Base-by-base conservation (phyloP, 2,888 invertebrate genomes). In the Pollenia angustigena region DNA sequence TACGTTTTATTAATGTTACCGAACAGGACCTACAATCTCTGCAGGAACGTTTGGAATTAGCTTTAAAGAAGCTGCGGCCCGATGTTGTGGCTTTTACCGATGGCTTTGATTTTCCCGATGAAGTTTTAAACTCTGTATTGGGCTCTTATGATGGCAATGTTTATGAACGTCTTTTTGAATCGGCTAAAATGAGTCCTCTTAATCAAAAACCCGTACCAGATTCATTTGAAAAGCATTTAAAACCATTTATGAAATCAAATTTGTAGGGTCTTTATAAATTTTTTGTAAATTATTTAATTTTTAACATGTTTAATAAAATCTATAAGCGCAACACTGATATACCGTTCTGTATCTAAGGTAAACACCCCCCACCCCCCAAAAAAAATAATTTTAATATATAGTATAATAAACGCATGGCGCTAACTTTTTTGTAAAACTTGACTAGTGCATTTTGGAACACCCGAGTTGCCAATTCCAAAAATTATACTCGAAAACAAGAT, bases 71-170 rank as follows among this genome's bases (percentile, higher is more conserved):
- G 46, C 94, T 99, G 60, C 95, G 99, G 64, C 97, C 97, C 6
- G 96, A 99, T 93, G 98, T 98, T 0, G 96, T 99, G 0, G 96
- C 97, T 0, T 94, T 99, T 23, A 98, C 98, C 0, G 99, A 99
- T 94, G 95, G 97, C 12, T 99, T 98, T 92, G 98, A 98, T 91
- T 95, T 97, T 54, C 94, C 95, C 14, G 98, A 98, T 91, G 96
- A 96, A 92, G 95, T 97, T 69, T 93, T 98, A 1, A 95, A 95
- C 78, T 97, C 97, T 0, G 95, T 96, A 0, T 93, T 97, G 50
- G 97, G 98, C 12, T 95, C 96, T 10, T 97, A 96, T 92, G 97
- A 98, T 93, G 97, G 97, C 0, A 96, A 96, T 89, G 97, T 97
- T 23, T 98, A 98, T 93, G 96, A 97, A 90, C 95, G 97, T 7